phyloP scores from a whole-genome alignment of 2,888 invertebrate genomes.

The Parasteatoda lunata region DNA sequence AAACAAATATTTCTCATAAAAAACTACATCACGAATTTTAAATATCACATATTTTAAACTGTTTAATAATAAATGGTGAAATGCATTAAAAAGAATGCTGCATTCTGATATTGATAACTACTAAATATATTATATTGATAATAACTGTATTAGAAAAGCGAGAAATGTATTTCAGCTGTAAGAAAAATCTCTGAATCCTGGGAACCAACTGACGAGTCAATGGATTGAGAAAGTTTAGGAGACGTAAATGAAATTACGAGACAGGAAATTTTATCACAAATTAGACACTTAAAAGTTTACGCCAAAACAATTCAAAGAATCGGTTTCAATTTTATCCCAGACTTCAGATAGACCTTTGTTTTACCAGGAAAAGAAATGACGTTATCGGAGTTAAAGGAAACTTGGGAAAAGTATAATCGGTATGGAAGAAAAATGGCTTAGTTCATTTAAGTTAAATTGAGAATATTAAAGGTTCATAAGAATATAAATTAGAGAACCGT shows the following conservation, averaged over 20 bases:
- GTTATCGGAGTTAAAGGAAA: not conserved
- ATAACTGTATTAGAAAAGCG: no score
- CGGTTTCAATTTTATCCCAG: not conserved
- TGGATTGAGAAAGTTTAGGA: not conserved
- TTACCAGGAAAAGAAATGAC: not conserved
- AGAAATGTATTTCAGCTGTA: no score
- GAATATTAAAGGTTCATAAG: no score
- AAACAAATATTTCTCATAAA: no score
- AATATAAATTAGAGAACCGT: no score
- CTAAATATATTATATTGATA: no score
- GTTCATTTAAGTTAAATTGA: not conserved
- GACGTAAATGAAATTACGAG: not conserved
- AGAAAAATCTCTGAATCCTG: not conserved
- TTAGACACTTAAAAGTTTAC: not conserved
- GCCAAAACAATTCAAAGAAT: not conserved
- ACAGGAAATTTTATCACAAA: not conserved
- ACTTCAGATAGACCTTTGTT: not conserved
- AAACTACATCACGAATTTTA: no score
- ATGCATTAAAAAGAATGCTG: no score
- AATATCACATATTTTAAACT: no score
- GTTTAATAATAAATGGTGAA: no score
- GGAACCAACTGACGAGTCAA: not conserved
- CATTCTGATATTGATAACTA: no score
- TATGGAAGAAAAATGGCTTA: not conserved
- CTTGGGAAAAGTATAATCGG: not conserved